Conservation (phyloP, 2,113 vertebrate species). For the Pipra filicauda region DNA sequence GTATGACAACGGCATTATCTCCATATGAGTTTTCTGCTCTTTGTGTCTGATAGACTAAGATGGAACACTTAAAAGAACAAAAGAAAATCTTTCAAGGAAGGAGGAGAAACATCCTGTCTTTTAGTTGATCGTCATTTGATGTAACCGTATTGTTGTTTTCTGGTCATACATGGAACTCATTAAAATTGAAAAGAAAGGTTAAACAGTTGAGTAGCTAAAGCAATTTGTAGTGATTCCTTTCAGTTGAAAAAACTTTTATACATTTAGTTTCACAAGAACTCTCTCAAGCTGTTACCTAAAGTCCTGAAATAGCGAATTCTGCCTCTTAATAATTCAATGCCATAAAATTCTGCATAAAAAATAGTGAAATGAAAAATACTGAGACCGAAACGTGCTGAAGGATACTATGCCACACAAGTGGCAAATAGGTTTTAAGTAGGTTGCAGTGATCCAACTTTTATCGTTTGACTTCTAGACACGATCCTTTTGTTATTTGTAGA, state of each 20-base stretch:
- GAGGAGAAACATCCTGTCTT: background rate
- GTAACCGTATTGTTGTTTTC: background rate
- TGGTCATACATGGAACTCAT: background rate
- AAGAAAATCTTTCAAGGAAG: background rate
- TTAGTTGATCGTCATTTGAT: background rate
- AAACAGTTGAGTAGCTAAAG: background rate
- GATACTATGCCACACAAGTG: constrained; percentile 31
- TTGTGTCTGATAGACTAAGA: background rate
- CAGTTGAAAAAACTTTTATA: background rate
- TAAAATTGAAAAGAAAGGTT: constrained; percentile 16
- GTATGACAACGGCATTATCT: background rate
- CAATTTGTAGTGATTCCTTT: background rate
- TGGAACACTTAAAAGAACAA: background rate
- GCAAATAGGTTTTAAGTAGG: constrained; percentile 58
- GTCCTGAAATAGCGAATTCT: constrained; percentile 17
- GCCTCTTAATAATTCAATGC: constrained; percentile 3
- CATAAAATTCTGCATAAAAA: background rate
- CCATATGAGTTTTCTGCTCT: background rate
- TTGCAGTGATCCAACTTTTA: constrained; percentile 42
- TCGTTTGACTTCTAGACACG: background rate
- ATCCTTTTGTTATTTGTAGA: background rate
- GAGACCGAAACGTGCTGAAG: constrained; percentile 31
- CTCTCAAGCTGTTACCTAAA: background rate
- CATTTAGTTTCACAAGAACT: background rate
- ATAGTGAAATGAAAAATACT: background rate